phyloP scores from a whole-genome alignment of 2,888 invertebrate genomes.

The Pomacea canaliculata region DNA sequence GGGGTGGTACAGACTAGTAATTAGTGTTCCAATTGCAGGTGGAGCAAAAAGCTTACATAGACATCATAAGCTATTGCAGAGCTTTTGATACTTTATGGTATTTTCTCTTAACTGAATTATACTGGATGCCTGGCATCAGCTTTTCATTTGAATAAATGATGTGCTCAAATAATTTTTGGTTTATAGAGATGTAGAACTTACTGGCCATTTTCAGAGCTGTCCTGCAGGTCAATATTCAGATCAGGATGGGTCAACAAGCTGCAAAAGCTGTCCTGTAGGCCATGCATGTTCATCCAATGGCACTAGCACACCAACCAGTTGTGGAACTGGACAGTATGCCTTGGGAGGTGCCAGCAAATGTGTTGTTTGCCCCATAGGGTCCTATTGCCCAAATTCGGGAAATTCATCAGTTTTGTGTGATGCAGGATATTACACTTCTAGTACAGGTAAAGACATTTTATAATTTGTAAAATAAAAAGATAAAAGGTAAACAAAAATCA shows the following conservation, averaged over 20 bases:
- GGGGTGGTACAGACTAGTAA: too few species aligned
- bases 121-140: too few species aligned
- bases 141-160: too few species aligned
- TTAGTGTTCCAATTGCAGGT: too few species aligned
- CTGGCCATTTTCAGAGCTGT: constrained; percentile 39
- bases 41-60: too few species aligned
- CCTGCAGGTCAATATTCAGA: constrained; percentile 47
- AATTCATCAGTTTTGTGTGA: constrained; percentile 40
- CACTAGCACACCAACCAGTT: constrained; percentile 50
- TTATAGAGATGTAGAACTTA: too few species aligned
- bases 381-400: constrained; percentile 41
- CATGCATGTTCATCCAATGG: constrained; percentile 46
- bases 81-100: too few species aligned
- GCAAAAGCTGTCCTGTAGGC: constrained; percentile 60
- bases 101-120: too few species aligned
- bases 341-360: constrained; percentile 47
- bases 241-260: constrained; percentile 50
- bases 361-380: constrained; percentile 57
- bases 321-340: constrained; percentile 57
- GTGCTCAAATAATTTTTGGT: too few species aligned
- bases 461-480: too few species aligned
- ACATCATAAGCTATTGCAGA: too few species aligned
- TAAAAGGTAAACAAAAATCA: too few species aligned
- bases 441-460: constrained; percentile 36
- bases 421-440: constrained; percentile 49